phyloP scores from a whole-genome alignment of 2,113 vertebrate species.

The Myiozetetes cayanensis region DNA sequence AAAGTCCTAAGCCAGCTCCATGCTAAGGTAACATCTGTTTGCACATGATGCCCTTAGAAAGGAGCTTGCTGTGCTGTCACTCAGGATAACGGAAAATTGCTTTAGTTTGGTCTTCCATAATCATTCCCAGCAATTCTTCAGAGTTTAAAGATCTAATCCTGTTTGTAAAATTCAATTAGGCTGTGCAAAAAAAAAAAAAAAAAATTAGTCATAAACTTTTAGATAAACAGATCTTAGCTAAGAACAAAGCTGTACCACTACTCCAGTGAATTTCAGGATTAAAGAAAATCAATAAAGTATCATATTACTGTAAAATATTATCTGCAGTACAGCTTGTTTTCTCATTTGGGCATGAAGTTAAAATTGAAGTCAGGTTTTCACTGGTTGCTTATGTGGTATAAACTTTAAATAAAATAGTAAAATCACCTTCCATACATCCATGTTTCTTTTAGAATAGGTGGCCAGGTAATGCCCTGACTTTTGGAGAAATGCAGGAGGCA shows the following conservation, averaged over 20 bases:
- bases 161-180: conserved; percentile 43
- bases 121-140: conserved; percentile 3
- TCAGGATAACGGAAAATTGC: neutral
- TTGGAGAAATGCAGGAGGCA: neutral
- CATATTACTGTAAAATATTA: neutral
- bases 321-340: neutral
- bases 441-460: neutral
- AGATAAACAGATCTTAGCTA: conserved; percentile 43
- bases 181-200: neutral
- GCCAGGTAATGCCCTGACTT: neutral
- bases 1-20: neutral
- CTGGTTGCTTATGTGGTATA: neutral
- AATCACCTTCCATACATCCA: neutral
- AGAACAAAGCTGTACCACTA: conserved; percentile 31
- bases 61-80: neutral
- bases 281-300: neutral
- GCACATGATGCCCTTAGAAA: neutral
- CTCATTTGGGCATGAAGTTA: neutral
- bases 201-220: neutral
- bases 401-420: neutral
- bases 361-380: neutral
- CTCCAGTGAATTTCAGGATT: neutral
- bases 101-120: neutral
- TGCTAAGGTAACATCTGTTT: neutral
- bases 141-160: conserved; percentile 50